Evolutionary conservation across 2,888 invertebrate genomes (phyloP), one percentile per base, ranked within the genome.

Genomic region (Agrenia bidenticulata): DNA sequence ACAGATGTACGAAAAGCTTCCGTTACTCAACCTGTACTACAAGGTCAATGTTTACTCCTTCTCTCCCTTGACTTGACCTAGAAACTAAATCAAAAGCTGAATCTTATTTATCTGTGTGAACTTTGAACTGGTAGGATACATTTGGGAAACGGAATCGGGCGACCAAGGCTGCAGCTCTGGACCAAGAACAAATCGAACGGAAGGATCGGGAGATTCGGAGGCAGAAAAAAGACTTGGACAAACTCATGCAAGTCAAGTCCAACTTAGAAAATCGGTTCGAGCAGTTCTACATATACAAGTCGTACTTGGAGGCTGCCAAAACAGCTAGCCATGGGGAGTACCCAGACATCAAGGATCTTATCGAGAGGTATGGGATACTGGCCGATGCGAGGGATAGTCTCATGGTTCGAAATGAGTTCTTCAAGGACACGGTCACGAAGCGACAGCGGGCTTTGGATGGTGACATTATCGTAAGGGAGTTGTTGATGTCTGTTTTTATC

Each of bases 291-390:
- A 64, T 72, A 19, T 74, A 73, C 58, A 68, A 73, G 61, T 60
- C 56, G 0, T 75, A 74, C 58, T 61, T 75, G 23, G 72, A 71
- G 9, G 50, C 61, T 24, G 65, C 70, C 1, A 63, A 66, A 19
- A 61, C 69, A 17, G 59, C 64, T 13, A 74, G 72, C 58, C 71
- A 69, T 54, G 75, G 75, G 24, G 75, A 75, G 24, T 75, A 67
- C 42, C 54, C 61, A 5, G 71, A 73, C 17, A 32, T 74, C 49
- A 64, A 69, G 26, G 73, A 75, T 13, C 69, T 75, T 32, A 73
- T 73, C 23, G 75, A 75, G 37, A 63, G 75, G 1, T 75, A 69
- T 54, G 68, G 63, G 1, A 57, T 73, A n/a, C 63, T 75, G 13
- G 61, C 69, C 0, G 66, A 66, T 19, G 73, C 69, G 11, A 45